phyloP scores from a whole-genome alignment of 2,113 vertebrate species.

The Leucosticte australis region DNA sequence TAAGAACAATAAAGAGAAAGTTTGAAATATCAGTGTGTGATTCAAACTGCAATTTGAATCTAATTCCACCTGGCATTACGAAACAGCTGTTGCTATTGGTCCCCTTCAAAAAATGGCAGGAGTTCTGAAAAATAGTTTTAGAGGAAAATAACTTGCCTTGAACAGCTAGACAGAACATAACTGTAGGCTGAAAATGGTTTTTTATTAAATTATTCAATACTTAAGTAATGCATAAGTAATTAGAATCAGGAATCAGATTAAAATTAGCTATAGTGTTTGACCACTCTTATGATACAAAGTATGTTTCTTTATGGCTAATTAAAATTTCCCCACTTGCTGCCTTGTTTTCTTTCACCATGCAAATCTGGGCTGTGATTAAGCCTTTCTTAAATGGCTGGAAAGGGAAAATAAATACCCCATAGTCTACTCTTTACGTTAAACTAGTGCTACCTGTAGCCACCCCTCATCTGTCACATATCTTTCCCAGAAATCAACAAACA shows the following conservation, averaged over 20 bases:
- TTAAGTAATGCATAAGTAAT: background rate
- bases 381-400: background rate
- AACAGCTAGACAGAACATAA: background rate
- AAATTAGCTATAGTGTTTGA: background rate
- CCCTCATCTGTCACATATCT: background rate
- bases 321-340: background rate
- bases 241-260: background rate
- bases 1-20: background rate
- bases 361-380: background rate
- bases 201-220: background rate
- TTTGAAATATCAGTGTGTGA: background rate
- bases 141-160: background rate
- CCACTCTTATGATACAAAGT: background rate
- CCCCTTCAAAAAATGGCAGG: background rate
- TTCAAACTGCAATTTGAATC: background rate
- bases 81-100: background rate
- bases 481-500: background rate
- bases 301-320: background rate
- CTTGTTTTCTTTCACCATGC: background rate
- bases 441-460: background rate
- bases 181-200: background rate
- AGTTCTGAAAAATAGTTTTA: background rate
- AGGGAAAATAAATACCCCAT: background rate
- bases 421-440: background rate
- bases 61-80: background rate